These are phyloP conservation scores for Smithornis capensis DNA, from an alignment of 2,113 vertebrate species.

Conservation along the genomic window DNA sequence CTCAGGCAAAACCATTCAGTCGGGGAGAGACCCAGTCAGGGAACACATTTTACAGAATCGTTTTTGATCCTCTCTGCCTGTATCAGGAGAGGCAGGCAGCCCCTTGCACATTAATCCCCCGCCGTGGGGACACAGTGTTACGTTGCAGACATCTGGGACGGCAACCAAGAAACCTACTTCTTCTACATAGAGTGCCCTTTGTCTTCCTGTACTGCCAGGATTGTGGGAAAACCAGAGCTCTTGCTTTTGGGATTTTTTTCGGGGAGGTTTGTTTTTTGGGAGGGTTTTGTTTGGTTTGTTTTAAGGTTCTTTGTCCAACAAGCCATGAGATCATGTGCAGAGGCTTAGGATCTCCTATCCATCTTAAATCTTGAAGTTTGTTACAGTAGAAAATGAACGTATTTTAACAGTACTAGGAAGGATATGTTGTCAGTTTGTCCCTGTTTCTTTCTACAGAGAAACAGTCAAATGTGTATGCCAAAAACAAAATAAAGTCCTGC, in stretches of 20 bases:
- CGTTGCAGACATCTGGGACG: conserved; percentile 38
- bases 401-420: background rate
- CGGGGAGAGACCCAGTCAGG: background rate
- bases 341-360: background rate
- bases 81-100: conserved; percentile 20
- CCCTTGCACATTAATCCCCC: conserved; percentile 51
- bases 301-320: background rate
- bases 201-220: conserved; percentile 12
- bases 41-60: conserved; percentile 43
- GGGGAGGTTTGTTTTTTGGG: background rate
- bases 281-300: background rate
- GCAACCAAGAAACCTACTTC: conserved; percentile 64
- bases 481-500: background rate
- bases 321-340: background rate
- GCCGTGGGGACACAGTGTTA: background rate
- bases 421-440: background rate
- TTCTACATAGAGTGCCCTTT: conserved; percentile 57
- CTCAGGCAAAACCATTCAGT: background rate
- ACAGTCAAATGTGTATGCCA: background rate
- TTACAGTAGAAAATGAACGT: background rate
- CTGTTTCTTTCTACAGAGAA: background rate
- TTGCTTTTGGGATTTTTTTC: background rate
- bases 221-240: conserved; percentile 28
- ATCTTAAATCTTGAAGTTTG: background rate
- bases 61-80: conserved; percentile 35